Conservation (phyloP, 2,888 invertebrate genomes). For the Lycocerus yunnanus region DNA sequence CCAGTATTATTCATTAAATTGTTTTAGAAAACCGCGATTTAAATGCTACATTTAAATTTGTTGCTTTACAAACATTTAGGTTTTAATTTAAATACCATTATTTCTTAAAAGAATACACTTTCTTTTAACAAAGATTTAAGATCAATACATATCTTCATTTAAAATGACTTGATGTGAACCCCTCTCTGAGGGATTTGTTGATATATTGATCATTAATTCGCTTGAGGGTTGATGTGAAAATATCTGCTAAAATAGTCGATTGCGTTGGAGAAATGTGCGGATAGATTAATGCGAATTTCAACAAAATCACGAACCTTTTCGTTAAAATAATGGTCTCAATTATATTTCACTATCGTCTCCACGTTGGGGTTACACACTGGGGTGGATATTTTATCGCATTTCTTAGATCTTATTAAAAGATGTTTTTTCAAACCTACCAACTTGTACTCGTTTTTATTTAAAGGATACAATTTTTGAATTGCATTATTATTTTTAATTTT, state of each 20-base stretch:
- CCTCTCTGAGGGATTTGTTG: constrained; percentile 24
- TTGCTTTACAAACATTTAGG: neutral
- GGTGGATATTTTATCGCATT: neutral
- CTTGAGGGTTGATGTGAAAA: constrained; percentile 16
- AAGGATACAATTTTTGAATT: neutral
- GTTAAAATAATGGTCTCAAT: constrained; percentile 13
- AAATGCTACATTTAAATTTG: neutral
- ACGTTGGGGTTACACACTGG: neutral
- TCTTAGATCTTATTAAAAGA: neutral
- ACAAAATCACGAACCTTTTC: constrained; percentile 9
- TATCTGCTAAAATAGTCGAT: constrained; percentile 26
- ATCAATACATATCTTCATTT: neutral
- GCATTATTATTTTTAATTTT: neutral
- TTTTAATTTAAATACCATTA: constrained; percentile 17
- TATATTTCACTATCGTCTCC: neutral
- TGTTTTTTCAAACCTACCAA: neutral
- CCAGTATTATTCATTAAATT: neutral
- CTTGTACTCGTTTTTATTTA: neutral
- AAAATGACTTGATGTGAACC: constrained; percentile 20
- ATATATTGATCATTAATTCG: constrained; percentile 30
- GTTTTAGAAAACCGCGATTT: neutral
- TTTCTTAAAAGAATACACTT: neutral
- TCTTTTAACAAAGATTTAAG: neutral
- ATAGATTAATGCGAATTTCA: constrained; percentile 9
- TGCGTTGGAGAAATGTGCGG: constrained; percentile 20